Evolutionary conservation across 2,113 vertebrate genomes (phyloP).

Genomic region (Hydropotes inermis): DNA sequence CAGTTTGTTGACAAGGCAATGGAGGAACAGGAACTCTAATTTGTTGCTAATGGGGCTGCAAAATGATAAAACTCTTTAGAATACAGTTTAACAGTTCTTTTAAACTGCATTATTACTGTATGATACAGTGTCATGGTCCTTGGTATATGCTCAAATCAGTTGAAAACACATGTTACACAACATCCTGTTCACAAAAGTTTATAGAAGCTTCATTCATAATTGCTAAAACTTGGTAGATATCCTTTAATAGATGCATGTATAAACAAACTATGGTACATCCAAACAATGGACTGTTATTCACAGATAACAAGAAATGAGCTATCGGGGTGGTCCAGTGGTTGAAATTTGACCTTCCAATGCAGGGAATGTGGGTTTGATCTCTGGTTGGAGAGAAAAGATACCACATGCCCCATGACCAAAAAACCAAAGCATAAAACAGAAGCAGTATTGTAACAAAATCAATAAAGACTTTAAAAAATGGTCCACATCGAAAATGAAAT

Average conservation of each 20-base stretch:
- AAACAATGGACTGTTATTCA: background rate
- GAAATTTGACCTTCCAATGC: background rate
- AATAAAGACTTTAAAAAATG: background rate
- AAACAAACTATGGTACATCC: background rate
- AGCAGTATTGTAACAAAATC: background rate
- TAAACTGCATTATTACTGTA: background rate
- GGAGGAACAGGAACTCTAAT: background rate
- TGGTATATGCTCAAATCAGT: background rate
- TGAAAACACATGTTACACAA: background rate
- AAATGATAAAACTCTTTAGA: background rate
- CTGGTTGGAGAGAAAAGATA: background rate
- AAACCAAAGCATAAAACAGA: background rate
- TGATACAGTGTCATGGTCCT: background rate
- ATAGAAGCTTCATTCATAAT: background rate
- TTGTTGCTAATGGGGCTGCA: background rate
- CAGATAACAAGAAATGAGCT: background rate
- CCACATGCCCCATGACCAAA: background rate
- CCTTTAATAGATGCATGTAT: background rate
- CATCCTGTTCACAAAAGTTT: background rate
- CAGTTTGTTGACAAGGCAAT: background rate
- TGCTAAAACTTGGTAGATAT: background rate
- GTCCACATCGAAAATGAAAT: background rate
- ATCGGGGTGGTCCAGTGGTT: background rate
- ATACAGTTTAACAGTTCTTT: background rate
- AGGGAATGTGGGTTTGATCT: background rate